Evolutionary conservation across 2,797 vertebrate genomes (phyloP), one percentile per base, ranked within the genome.

Genomic region (Heterohyrax brucei): DNA sequence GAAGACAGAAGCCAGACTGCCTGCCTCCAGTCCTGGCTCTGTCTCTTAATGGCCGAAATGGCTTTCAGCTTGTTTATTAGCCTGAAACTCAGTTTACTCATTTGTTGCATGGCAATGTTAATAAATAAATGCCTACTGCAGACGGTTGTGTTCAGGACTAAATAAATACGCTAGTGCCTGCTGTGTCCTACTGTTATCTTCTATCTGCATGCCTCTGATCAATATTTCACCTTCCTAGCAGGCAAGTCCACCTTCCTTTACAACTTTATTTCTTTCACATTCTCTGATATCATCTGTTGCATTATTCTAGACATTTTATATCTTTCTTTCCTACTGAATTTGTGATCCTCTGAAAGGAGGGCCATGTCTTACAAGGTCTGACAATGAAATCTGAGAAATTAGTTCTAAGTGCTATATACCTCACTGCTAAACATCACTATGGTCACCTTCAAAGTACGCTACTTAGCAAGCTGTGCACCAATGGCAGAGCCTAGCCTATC

Each of bases 291-390:
- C 39, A 66, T 28, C 22, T 28, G 13, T 22, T 90, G 26, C 9
- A 6, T 13, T 44, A 64, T 72, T 44, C 39, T 18, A 85, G 61
- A 72, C 75, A 48, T 39, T 91, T 82, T 68, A 19, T 68, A 3
- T 56, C 48, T 79, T 95, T 81, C 78, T 85, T 87, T 70, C 72
- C 59, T 88, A 22, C 7, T 68, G 64, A 75, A 83, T 8, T 73
- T 73, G n/a, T 39, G 73, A 59, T 66, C 26, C 21, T 28, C 56
- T 2, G 19, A 82, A n/a, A 92, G 13, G 12, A 61, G 50, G 50
- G 64, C 39, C 24, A 0, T 68, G 26, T 64, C 39, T 89, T 61
- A 82, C 39, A 39, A 39, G 39, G 39, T 39, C 39, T 39, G 39
- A 39, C 39, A 39, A 39, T 39, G 39, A 39, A 39, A 39, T 39